Percentiles rank a stretch among this genome's conserved stretches.
Conservation (phyloP, 1,140 invertebrate species). For the Hyposmocoma kahamanoa region DNA sequence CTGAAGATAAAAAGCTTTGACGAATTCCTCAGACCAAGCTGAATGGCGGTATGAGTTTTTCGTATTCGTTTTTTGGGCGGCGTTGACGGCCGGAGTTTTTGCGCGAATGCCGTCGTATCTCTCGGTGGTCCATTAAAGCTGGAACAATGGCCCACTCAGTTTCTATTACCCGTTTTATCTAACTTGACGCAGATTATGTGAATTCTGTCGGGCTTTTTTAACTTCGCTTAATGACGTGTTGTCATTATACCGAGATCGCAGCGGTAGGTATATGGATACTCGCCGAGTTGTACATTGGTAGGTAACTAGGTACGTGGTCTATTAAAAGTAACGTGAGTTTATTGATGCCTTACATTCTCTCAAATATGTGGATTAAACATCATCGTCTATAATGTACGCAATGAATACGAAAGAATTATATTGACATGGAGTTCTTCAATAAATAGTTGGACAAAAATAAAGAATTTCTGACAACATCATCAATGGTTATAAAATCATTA, state of each 20-base stretch:
- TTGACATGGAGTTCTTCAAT: no score
- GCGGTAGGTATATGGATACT: background rate
- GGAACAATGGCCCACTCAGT: slow-evolving; percentile 62
- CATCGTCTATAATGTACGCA: no score
- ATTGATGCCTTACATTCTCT: no score
- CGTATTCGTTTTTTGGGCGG: slow-evolving; percentile 49
- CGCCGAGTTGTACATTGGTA: no score
- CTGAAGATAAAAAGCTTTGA: slow-evolving; percentile 58
- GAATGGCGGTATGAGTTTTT: slow-evolving; percentile 56
- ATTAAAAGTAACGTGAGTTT: no score
- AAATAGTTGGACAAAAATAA: slow-evolving; percentile 7
- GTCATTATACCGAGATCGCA: slow-evolving; percentile 21
- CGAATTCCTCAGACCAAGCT: slow-evolving; percentile 54
- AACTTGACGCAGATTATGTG: slow-evolving; percentile 59
- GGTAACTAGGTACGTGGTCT: no score
- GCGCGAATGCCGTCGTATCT: slow-evolving; percentile 48
- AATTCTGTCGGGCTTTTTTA: slow-evolving; percentile 51
- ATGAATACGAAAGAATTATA: no score
- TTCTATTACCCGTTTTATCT: slow-evolving; percentile 63
- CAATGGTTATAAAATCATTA: slow-evolving; percentile 17
- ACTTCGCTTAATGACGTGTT: slow-evolving; percentile 27
- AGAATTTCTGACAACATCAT: slow-evolving; percentile 11
- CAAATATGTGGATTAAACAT: no score
- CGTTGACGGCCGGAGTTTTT: slow-evolving; percentile 57
- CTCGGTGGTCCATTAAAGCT: slow-evolving; percentile 64